These are phyloP conservation scores for Oryctolagus cuniculus DNA, from an alignment of 2,113 vertebrate genomes.

Conservation along the genomic window mOryCun1.1 NC_091432.1:12788501-12789000, in stretches of 20 bases:
- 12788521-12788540: too few relatives aligned
- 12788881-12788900: neutral
- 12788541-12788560: too few relatives aligned
- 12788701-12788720: slow-evolving; percentile 37
- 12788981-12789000: neutral
- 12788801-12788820: slow-evolving; percentile 51
- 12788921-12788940: neutral
- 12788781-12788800: slow-evolving; percentile 35
- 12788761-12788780: slow-evolving; percentile 40
- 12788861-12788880: slow-evolving; percentile 30
- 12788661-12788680: slow-evolving; percentile 51
- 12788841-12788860: slow-evolving; percentile 62
- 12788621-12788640: too few relatives aligned
- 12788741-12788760: neutral
- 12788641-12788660: too few relatives aligned
- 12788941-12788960: slow-evolving; percentile 27
- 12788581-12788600: too few relatives aligned
- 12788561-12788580: too few relatives aligned
- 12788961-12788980: neutral
- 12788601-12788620: too few relatives aligned
- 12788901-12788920: neutral
- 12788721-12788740: neutral
- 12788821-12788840: slow-evolving; percentile 34
- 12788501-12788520: too few relatives aligned
- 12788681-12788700: slow-evolving; percentile 56